Conservation (phyloP, 2,797 vertebrate species). For the Aldrovandia affinis region DNA sequence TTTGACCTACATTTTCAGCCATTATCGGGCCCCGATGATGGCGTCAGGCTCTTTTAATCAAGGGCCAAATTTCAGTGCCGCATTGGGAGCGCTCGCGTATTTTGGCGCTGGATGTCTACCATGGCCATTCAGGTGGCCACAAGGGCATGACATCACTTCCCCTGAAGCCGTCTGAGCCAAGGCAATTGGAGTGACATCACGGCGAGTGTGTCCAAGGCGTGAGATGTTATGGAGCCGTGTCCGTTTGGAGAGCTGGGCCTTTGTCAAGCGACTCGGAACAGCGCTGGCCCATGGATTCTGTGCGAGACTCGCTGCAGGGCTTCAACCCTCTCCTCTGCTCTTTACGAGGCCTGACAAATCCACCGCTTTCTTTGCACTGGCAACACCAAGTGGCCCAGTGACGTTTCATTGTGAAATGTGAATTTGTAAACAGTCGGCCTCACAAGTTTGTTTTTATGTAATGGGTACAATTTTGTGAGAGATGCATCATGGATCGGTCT, state of each 20-base stretch:
- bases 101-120: neutral
- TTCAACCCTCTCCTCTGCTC: neutral
- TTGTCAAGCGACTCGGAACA: neutral
- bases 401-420: too few relatives aligned
- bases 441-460: too few relatives aligned
- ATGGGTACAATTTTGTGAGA: too few relatives aligned
- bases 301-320: neutral
- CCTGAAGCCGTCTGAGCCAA: neutral
- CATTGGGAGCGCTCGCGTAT: neutral
- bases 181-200: neutral
- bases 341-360: neutral
- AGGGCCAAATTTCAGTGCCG: neutral
- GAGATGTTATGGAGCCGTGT: neutral
- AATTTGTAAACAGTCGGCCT: too few relatives aligned
- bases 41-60: neutral
- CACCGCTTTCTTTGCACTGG: too few relatives aligned
- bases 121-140: neutral
- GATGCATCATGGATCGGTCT: too few relatives aligned
- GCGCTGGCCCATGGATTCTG: neutral
- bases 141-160: neutral
- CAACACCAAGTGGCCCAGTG: too few relatives aligned
- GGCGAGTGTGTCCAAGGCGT: neutral
- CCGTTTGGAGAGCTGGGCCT: neutral
- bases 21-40: neutral
- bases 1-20: conserved; percentile 4